These are phyloP conservation scores for Anser brachyrhynchus DNA, from an alignment of 2,113 vertebrate species.

Conservation along the genomic window DNA sequence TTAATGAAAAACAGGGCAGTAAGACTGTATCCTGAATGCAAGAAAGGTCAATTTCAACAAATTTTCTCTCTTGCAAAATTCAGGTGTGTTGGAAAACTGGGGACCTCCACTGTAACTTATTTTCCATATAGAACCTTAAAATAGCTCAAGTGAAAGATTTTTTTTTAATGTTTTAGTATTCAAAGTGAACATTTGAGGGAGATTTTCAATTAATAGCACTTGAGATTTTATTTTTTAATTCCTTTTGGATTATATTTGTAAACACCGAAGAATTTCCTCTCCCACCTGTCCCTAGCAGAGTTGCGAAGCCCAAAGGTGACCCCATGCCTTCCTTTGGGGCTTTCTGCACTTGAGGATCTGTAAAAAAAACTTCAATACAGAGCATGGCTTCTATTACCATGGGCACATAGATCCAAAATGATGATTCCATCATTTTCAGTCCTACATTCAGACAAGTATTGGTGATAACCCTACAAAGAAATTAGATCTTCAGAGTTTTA, in stretches of 20 bases:
- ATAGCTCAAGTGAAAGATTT: neutral
- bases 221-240: neutral
- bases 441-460: neutral
- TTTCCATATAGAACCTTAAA: neutral
- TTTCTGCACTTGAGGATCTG: neutral
- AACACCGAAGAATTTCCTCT: neutral
- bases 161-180: neutral
- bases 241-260: neutral
- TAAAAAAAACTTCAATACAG: neutral
- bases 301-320: neutral
- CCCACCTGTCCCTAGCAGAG: neutral
- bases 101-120: neutral
- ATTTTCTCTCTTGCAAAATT: neutral
- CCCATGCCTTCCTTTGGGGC: neutral
- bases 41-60: neutral
- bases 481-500: neutral
- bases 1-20: neutral
- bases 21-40: neutral
- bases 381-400: neutral
- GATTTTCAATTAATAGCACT: neutral
- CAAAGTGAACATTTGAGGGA: neutral
- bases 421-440: neutral
- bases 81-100: neutral
- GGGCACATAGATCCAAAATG: neutral
- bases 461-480: neutral